Conservation (phyloP, 2,797 vertebrate genomes). For the Allobates femoralis region DNA sequence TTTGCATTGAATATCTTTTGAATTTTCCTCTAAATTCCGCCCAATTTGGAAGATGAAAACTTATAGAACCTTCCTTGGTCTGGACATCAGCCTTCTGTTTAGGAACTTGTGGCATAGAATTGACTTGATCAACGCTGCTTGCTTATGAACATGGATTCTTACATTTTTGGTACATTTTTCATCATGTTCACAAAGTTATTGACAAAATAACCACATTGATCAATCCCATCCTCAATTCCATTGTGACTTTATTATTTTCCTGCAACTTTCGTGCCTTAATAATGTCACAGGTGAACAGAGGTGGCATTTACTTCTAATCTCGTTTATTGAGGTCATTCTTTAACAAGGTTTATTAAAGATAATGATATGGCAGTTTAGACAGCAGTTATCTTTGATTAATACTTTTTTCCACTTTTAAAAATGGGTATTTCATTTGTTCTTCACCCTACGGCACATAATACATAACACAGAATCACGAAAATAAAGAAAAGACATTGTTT, state of each 20-base stretch:
- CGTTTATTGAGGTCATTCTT: constrained; percentile 8
- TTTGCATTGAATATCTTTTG: too few relatives aligned
- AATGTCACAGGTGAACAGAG: constrained; percentile 25
- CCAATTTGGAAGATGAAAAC: too few relatives aligned
- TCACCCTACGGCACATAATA: background rate
- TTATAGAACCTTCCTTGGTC: too few relatives aligned
- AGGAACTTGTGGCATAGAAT: background rate
- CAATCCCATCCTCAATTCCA: background rate
- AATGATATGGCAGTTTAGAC: constrained; percentile 42
- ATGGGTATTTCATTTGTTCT: constrained; percentile 33
- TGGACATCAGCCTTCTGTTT: too few relatives aligned
- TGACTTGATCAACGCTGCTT: background rate
- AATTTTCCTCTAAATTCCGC: too few relatives aligned
- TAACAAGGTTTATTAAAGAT: constrained; percentile 36
- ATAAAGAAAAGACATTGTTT: constrained; percentile 21
- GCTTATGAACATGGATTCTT: background rate
- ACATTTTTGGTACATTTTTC: background rate
- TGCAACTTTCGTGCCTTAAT: background rate
- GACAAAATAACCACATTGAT: background rate
- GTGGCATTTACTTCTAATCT: constrained; percentile 12
- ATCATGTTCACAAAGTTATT: background rate
- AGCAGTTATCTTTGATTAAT: constrained; percentile 37
- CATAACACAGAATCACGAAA: background rate
- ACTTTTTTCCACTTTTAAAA: constrained; percentile 2
- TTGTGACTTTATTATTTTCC: constrained; percentile 9